Evolutionary conservation across 1,140 invertebrate species (phyloP).

Genomic region (Hylaeus volcanicus): DNA sequence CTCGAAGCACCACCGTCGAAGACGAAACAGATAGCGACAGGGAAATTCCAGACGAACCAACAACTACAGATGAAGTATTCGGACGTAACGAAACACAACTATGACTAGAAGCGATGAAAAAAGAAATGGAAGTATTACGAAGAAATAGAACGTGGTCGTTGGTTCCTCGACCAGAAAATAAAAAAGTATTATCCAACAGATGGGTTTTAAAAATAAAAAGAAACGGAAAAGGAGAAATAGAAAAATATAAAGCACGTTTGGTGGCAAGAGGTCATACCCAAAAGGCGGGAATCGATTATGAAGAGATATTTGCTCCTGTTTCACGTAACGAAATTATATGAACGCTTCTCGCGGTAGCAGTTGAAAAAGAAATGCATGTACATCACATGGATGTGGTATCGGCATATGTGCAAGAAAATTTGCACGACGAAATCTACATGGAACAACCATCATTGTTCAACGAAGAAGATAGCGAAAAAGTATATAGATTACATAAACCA

Average conservation of each 20-base stretch:
- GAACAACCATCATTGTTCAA: constrained; percentile 6
- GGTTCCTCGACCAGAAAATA: constrained; percentile 27
- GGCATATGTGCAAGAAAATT: constrained; percentile 10
- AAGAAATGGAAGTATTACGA: not conserved
- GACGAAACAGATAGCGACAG: no score
- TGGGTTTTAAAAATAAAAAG: constrained; percentile 74
- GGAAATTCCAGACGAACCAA: not conserved
- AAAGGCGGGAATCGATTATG: constrained; percentile 63
- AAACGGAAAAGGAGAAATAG: constrained; percentile 55
- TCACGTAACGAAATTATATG: constrained; percentile 5
- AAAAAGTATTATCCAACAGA: constrained; percentile 63
- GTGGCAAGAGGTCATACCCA: constrained; percentile 70
- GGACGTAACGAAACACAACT: not conserved
- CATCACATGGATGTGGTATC: constrained; percentile 22
- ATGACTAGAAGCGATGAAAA: constrained; percentile 19
- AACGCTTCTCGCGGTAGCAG: not conserved
- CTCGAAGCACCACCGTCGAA: not conserved
- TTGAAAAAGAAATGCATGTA: constrained; percentile 6
- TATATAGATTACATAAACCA: not conserved
- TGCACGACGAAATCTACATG: constrained; percentile 18
- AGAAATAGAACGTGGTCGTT: constrained; percentile 32
- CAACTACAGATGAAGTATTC: not conserved
- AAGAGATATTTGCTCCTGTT: constrained; percentile 47
- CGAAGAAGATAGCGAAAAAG: not conserved
- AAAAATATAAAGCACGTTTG: constrained; percentile 73